phyloP scores from a whole-genome alignment of 2,113 vertebrate genomes.

The Chrysemys picta region DNA sequence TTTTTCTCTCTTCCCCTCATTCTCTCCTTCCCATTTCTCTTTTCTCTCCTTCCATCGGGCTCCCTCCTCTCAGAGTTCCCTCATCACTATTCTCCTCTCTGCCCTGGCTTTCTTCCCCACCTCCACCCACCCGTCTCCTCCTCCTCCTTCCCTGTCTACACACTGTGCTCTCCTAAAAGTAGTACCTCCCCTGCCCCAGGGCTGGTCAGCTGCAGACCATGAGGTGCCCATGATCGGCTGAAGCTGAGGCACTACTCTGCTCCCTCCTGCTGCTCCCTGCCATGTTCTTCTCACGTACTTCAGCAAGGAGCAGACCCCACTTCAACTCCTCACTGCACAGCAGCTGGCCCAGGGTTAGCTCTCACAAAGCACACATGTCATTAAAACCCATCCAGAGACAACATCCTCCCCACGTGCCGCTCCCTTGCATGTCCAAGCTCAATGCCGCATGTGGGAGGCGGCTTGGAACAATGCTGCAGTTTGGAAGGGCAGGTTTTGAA shows the following conservation, averaged over 20 bases:
- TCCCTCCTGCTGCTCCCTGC: accelerated
- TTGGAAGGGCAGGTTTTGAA: not conserved
- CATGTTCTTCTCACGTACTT: not conserved
- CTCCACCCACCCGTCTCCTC: not conserved
- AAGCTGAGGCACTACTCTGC: not conserved
- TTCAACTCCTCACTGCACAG: accelerated
- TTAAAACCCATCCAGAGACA: not conserved
- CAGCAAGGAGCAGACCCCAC: accelerated
- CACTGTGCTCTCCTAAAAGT: not conserved
- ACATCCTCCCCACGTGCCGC: not conserved
- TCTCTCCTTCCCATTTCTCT: too few species aligned
- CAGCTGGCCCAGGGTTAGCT: not conserved
- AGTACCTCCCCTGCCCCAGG: not conserved
- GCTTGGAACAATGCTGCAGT: not conserved
- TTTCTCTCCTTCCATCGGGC: too few species aligned
- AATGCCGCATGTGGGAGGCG: not conserved
- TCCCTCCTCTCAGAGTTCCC: too few species aligned
- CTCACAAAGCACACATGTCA: not conserved
- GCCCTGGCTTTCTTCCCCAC: not conserved
- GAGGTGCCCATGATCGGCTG: not conserved
- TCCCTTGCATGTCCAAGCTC: not conserved
- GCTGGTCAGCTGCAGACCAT: not conserved
- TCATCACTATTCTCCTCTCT: not conserved
- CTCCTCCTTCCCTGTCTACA: not conserved
- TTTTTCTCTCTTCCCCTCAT: too few species aligned